Base-by-base conservation (phyloP, 2,113 vertebrate genomes). In the Fregetta grallaria region DNA sequence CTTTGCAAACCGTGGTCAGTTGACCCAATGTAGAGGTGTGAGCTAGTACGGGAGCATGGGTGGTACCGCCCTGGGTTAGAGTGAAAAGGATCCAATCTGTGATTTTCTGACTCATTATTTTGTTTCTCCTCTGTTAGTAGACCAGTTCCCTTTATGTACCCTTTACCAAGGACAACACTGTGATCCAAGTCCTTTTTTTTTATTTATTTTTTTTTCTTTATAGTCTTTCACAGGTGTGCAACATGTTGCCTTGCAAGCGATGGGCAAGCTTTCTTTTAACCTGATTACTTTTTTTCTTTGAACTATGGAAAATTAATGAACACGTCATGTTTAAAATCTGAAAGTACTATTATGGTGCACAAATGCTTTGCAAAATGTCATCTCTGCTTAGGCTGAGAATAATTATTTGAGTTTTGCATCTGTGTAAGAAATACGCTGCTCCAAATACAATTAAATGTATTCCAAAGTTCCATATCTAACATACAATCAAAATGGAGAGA, bases 401-500 rank as follows among this genome's bases (percentile, higher is more conserved):
- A 74, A 79, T 82, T 76, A 50, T 58, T 71, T 59, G n/a, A 90
- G 32, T 66, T 84, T 84, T 55, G 9, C 30, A 36, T 62, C 44
- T 53, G 30, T 70, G 52, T 82, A n/a, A 66, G 61, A 91, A 88
- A 82, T 38, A 50, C n/a, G 22, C 9, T 36, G 45, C n/a, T 95
- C 45, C 15, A 67, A 91, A 76, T 59, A 66, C 71, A 84, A 34
- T 45, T 58, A 86, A 75, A 76, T 67, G 17, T 30, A 42, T 83
- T 89, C 74, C 70, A 88, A 72, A 80, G 8, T 85, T 92, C 42
- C 19, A 1, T 34, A 83, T 83, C 86, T 94, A 77, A 89, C 63
- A 75, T 79, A 16, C 25, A 79, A 53, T 91, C 83, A 91, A 80
- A 91, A 75, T 21, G 26, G 29, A 74, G 47, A 83, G 61, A 81